Evolutionary conservation across 2,888 invertebrate genomes (phyloP).

Genomic region (Polyommatus icarus): DNA sequence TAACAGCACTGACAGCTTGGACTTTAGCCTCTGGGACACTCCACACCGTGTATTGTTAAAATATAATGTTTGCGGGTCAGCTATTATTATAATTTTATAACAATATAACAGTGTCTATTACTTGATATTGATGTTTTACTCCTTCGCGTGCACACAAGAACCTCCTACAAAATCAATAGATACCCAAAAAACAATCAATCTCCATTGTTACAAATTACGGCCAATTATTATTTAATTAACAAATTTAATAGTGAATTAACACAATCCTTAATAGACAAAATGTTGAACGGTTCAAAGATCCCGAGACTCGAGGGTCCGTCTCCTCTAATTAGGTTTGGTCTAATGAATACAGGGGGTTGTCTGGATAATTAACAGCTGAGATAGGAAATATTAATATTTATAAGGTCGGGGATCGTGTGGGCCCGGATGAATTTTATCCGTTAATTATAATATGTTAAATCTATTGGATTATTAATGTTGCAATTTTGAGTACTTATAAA

Average conservation of each 20-base stretch:
- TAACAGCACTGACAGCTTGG: too few relatives aligned
- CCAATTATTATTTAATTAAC: constrained; percentile 28
- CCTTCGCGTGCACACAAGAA: too few relatives aligned
- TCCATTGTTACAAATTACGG: not conserved
- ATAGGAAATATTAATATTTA: constrained; percentile 77
- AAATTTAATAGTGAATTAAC: constrained; percentile 30
- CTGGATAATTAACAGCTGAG: constrained; percentile 72
- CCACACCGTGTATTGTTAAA: too few relatives aligned
- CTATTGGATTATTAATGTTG: not conserved
- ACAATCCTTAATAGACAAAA: constrained; percentile 34
- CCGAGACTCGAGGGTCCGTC: constrained; percentile 58
- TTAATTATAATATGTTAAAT: constrained; percentile 46
- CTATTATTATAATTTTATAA: too few relatives aligned
- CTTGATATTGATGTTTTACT: too few relatives aligned
- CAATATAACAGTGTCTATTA: too few relatives aligned
- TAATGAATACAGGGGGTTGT: constrained; percentile 73
- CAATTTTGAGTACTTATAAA: not conserved
- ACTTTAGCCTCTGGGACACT: too few relatives aligned
- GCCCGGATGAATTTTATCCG: constrained; percentile 64
- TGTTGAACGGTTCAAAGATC: constrained; percentile 54
- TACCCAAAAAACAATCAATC: not conserved
- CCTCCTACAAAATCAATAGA: not conserved
- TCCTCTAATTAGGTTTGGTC: constrained; percentile 68
- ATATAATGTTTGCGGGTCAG: too few relatives aligned
- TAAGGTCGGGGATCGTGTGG: constrained; percentile 58